Conservation (phyloP, 2,113 vertebrate genomes). For the Trinectes maculatus region DNA sequence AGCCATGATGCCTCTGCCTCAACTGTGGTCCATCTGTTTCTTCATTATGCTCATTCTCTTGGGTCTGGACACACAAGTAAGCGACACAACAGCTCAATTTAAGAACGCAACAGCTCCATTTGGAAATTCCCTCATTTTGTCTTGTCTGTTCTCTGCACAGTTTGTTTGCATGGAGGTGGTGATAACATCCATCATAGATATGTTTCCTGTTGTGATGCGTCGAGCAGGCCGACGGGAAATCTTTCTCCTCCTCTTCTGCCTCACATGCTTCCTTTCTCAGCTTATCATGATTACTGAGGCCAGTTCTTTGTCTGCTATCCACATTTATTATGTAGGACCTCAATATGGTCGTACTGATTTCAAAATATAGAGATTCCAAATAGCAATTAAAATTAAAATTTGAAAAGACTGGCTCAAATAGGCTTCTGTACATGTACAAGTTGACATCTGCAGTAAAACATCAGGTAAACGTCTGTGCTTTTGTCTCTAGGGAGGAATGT, state of each 20-base stretch:
- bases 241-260: conserved; percentile 76
- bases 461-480: neutral
- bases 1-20: conserved; percentile 82
- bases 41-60: conserved; percentile 82
- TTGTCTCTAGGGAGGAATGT: conserved; percentile 78
- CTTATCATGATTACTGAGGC: conserved; percentile 81
- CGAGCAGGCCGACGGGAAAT: conserved; percentile 62
- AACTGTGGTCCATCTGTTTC: conserved; percentile 82
- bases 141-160: conserved; percentile 39
- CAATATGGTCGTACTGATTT: neutral
- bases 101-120: neutral
- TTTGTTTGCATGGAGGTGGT: conserved; percentile 79
- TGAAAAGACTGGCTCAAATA: neutral
- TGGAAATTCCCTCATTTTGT: neutral
- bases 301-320: neutral
- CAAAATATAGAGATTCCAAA: neutral
- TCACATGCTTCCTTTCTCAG: conserved; percentile 75
- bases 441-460: neutral
- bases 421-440: neutral
- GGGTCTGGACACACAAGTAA: conserved; percentile 81
- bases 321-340: neutral
- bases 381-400: no score
- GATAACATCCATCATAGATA: conserved; percentile 73
- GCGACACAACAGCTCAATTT: neutral
- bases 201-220: conserved; percentile 76